A percentile compares a stretch with the other conserved stretches of the same genome.
Conservation (phyloP, 2,888 invertebrate genomes). For the Strigamia maritima region DNA sequence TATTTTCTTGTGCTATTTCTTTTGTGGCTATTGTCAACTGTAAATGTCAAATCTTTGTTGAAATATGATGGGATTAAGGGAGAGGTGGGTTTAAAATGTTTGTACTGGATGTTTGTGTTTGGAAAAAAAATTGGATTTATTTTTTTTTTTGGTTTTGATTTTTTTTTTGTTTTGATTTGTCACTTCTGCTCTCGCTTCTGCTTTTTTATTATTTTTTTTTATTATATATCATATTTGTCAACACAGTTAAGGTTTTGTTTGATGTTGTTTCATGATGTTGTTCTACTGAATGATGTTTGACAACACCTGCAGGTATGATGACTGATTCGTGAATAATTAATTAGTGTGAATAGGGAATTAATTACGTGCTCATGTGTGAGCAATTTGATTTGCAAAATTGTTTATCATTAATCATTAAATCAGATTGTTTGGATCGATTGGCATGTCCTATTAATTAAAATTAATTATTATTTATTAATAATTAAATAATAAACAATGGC, state of each 20-base stretch:
- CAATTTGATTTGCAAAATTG: neutral
- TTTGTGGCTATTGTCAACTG: neutral
- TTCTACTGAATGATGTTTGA: neutral
- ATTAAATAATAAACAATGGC: no score
- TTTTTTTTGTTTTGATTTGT: neutral
- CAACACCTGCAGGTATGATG: neutral
- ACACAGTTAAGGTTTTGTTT: no score
- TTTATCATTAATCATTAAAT: neutral
- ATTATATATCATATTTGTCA: neutral
- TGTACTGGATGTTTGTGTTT: neutral
- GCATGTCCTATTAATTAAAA: neutral
- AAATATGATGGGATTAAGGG: neutral
- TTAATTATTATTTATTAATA: no score
- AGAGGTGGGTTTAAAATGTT: neutral
- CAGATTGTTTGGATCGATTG: neutral
- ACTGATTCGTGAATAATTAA: neutral
- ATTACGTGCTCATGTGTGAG: neutral
- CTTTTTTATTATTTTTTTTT: no score
- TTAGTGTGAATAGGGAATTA: neutral
- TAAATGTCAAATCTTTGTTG: neutral
- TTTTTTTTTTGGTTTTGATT: neutral
- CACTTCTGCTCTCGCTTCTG: neutral
- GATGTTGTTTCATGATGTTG: neutral
- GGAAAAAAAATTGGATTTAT: neutral
- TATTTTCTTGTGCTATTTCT: neutral